Percentiles rank a stretch among this genome's conserved stretches.
Evolutionary conservation across 2,888 invertebrate genomes (phyloP).

Genomic region (Lycophotia porphyrea): DNA sequence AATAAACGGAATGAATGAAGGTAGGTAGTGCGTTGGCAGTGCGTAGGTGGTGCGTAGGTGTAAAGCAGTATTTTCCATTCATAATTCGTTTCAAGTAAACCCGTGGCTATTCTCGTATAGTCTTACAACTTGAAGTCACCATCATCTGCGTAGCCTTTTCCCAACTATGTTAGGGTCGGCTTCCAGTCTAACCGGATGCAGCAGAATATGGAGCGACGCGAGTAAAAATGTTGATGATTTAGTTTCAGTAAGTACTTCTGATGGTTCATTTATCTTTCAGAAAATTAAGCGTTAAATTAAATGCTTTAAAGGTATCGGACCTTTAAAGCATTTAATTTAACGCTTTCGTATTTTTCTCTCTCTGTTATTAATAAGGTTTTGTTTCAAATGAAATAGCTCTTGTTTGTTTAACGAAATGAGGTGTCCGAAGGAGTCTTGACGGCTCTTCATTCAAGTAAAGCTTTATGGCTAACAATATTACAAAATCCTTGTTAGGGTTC

Average conservation of each 20-base stretch:
- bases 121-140: conserved; percentile 6
- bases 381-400: conserved; percentile 22
- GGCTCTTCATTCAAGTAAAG: conserved; percentile 10
- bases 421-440: conserved; percentile 21
- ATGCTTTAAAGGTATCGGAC: conserved; percentile 4
- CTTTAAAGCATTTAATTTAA: too few species aligned
- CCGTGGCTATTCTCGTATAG: conserved; percentile 31
- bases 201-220: too few species aligned
- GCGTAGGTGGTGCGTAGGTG: neutral
- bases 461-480: conserved; percentile 41
- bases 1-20: neutral
- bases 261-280: conserved; percentile 26
- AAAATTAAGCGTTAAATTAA: conserved; percentile 29
- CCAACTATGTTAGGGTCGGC: too few species aligned
- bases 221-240: too few species aligned
- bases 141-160: too few species aligned
- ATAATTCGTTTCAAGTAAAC: conserved; percentile 10
- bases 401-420: conserved; percentile 15
- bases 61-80: conserved; percentile 11
- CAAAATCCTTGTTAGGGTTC: conserved; percentile 32
- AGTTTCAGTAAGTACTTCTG: conserved; percentile 12
- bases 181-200: too few species aligned
- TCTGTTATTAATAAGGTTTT: conserved; percentile 20
- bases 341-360: conserved; percentile 1
- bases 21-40: neutral